Base-by-base conservation (phyloP, 35 echinoderm and acorn worm genomes). In the Apostichopus parvimensis region DNA sequence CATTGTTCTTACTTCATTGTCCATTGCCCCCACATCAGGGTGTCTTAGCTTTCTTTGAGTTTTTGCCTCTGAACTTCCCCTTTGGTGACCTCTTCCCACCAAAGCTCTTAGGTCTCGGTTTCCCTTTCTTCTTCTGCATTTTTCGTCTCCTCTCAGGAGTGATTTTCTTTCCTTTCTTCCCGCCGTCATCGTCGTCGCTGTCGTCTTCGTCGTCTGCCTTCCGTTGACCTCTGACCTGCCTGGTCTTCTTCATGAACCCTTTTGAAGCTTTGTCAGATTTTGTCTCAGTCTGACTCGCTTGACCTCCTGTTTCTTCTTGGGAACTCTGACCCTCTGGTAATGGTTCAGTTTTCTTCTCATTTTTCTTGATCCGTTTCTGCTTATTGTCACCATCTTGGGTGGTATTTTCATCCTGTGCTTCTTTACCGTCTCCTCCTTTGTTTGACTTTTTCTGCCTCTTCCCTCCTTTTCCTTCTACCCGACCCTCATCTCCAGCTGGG, bases 11-110 rank as follows among this genome's bases (percentile, higher is more conserved):
- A 0, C 15, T 10, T 68, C 64, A 68, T 68, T 11, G 11, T 11
- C 64, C 64, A 68, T 18, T 68, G 18, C 64, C 17, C 11, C 64
- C 64, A 68, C 9, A 10, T 71, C 64, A 83, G 59, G 83, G 17
- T 18, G 81, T 92, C 75, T 83, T 60, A 4, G 25, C 55, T 82
- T 82, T 87, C 13, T 87, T 87, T n/a, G 23, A 0, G 23, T 54
- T 90, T 10, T 68, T 90, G 64, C 66, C 15, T 71, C 6, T 71
- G 13, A 8, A 28, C 17, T 25, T 28, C 23, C 53, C 53, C 45
- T 90, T 73, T 73, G 72, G 53, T 76, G 66, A 71, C 45, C 6
- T 71, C 65, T 90, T 75, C 8, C 72, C 57, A 23, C 65, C 58
- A 66, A 62, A 66, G 20, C 65, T 66, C 26, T 87, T 87, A 6